Evolutionary conservation across 2,113 vertebrate species (phyloP).

Genomic region (Trachemys scripta): DNA sequence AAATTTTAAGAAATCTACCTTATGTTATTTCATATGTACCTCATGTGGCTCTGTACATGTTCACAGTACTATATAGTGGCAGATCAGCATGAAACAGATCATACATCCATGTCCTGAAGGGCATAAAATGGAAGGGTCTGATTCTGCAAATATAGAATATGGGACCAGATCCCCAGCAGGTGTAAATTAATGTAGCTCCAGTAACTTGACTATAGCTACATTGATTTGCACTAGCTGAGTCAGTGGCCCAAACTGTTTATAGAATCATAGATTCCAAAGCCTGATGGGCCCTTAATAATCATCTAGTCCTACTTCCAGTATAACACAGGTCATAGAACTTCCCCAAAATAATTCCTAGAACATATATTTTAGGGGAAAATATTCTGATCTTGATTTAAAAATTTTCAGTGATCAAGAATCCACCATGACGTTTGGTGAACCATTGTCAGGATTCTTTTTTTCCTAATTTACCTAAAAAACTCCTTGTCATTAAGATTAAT

Average conservation of each 20-base stretch:
- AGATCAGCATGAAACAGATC: background rate
- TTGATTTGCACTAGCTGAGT: background rate
- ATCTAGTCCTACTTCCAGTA: too few relatives aligned
- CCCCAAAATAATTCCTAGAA: too few relatives aligned
- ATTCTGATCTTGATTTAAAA: too few relatives aligned
- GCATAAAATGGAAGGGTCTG: background rate
- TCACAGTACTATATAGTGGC: background rate
- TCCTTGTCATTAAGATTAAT: background rate
- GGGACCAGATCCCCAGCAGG: background rate
- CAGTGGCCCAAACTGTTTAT: background rate
- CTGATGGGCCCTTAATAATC: too few relatives aligned
- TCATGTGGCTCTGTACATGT: background rate
- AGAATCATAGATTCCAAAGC: too few relatives aligned
- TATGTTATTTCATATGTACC: background rate
- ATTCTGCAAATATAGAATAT: background rate
- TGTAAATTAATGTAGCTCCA: background rate
- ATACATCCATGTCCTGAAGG: background rate
- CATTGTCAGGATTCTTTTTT: too few relatives aligned
- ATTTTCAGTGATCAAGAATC: too few relatives aligned
- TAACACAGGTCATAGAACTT: too few relatives aligned
- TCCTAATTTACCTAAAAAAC: too few relatives aligned
- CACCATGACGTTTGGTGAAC: too few relatives aligned
- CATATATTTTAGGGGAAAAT: too few relatives aligned
- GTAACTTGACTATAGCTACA: background rate
- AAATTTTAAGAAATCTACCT: background rate